These are phyloP conservation scores for Polyploca ridens DNA, from an alignment of 2,888 invertebrate species.

Conservation along the genomic window DNA sequence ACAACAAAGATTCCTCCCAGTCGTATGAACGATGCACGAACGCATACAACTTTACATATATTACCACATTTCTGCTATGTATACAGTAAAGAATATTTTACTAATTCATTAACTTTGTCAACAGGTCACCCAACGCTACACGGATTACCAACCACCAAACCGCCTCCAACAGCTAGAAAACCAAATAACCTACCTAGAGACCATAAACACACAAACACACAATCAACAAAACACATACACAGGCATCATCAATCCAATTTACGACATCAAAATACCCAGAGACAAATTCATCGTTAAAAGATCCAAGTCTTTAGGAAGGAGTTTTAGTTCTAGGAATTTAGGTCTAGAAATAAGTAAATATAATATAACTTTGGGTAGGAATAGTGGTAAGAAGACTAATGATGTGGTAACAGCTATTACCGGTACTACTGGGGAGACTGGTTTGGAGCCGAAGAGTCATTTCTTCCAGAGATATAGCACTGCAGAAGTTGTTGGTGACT, in stretches of 20 bases:
- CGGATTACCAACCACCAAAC: constrained; percentile 61
- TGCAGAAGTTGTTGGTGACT: constrained; percentile 69
- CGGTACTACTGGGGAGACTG: constrained; percentile 66
- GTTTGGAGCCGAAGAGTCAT: constrained; percentile 61
- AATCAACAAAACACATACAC: constrained; percentile 49
- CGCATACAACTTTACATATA: too few species aligned
- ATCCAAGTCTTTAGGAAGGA: constrained; percentile 71
- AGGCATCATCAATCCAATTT: constrained; percentile 74
- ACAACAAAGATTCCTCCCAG: too few species aligned
- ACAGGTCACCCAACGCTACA: constrained; percentile 54
- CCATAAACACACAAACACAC: constrained; percentile 17
- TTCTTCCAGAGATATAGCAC: constrained; percentile 66
- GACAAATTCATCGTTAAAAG: constrained; percentile 73
- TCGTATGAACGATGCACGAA: too few species aligned
- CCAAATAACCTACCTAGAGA: background rate
- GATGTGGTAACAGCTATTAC: constrained; percentile 74
- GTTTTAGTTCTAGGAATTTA: constrained; percentile 59
- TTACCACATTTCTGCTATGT: too few species aligned
- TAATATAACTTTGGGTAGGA: constrained; percentile 67
- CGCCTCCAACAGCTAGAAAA: constrained; percentile 28
- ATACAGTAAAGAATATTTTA: too few species aligned
- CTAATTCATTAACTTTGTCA: constrained; percentile 14
- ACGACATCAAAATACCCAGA: constrained; percentile 70
- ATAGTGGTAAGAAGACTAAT: constrained; percentile 63
- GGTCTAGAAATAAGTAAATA: constrained; percentile 67